Evolutionary conservation across 2,113 vertebrate species (phyloP).

Genomic region (Anarhynchus alexandrinus): DNA sequence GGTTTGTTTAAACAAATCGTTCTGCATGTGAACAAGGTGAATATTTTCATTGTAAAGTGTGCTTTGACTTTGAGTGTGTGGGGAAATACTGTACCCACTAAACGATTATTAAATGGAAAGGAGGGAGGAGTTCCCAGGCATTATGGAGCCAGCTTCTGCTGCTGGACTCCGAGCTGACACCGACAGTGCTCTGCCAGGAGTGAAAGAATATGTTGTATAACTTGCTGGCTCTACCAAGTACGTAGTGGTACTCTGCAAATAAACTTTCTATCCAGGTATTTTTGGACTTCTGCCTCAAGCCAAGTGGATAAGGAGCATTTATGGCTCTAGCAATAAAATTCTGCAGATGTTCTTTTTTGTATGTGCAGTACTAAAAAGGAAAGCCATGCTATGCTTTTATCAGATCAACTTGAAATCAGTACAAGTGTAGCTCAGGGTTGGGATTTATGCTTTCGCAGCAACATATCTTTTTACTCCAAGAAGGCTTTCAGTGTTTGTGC

Average conservation of each 20-base stretch:
- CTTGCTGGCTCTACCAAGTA: slow-evolving; percentile 70
- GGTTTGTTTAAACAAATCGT: slow-evolving; percentile 39
- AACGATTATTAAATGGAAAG: slow-evolving; percentile 43
- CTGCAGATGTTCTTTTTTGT: slow-evolving; percentile 59
- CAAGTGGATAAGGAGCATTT: slow-evolving; percentile 68
- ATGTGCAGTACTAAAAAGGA: slow-evolving; percentile 42
- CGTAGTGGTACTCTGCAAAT: slow-evolving; percentile 70
- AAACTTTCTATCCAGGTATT: slow-evolving; percentile 70
- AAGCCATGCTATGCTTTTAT: slow-evolving; percentile 53
- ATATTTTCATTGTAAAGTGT: slow-evolving; percentile 33
- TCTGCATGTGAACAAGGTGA: slow-evolving; percentile 23
- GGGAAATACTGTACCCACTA: background rate
- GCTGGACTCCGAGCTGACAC: slow-evolving; percentile 30
- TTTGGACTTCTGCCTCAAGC: slow-evolving; percentile 68
- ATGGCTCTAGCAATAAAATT: slow-evolving; percentile 51
- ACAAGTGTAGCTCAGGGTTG: slow-evolving; percentile 13
- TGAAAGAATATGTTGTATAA: slow-evolving; percentile 67
- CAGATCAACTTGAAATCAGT: slow-evolving; percentile 33
- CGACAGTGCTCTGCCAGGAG: slow-evolving; percentile 48
- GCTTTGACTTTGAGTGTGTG: slow-evolving; percentile 27
- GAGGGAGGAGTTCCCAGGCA: slow-evolving; percentile 52
- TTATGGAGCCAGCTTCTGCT: slow-evolving; percentile 22
- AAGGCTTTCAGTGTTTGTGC: slow-evolving; percentile 51
- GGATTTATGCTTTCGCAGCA: slow-evolving; percentile 30
- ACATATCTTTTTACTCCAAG: background rate